A percentile compares a stretch with the other conserved stretches of the same genome.
These are phyloP conservation scores for Aethes cnicana DNA, from an alignment of 2,888 invertebrate species.

Conservation along the genomic window DNA sequence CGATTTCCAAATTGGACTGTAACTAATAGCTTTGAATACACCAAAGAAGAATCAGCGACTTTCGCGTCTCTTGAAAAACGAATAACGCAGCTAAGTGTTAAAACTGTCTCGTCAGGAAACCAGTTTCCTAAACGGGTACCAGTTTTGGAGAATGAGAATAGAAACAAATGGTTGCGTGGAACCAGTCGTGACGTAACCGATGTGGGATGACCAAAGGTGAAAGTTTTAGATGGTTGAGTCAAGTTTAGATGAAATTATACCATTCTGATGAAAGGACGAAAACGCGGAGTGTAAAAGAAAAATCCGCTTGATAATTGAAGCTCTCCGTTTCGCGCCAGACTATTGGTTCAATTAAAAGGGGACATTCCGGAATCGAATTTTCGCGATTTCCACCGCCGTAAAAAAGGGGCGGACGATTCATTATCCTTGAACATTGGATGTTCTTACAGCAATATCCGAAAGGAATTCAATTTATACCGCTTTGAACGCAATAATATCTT, in stretches of 20 bases:
- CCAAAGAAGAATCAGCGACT: constrained; percentile 13
- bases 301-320: background rate
- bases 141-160: constrained; percentile 27
- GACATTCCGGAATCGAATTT: constrained; percentile 3
- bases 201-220: constrained; percentile 46
- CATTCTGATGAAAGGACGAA: background rate
- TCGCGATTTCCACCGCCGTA: background rate
- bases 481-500: constrained; percentile 10
- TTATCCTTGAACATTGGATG: constrained; percentile 17
- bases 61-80: constrained; percentile 13
- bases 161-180: constrained; percentile 14
- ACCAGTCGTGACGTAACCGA: constrained; percentile 33
- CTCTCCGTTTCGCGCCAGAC: background rate
- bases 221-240: constrained; percentile 28
- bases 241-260: constrained; percentile 11
- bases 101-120: constrained; percentile 17
- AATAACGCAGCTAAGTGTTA: background rate
- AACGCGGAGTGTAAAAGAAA: background rate
- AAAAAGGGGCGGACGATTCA: constrained; percentile 17
- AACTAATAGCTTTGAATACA: constrained; percentile 12
- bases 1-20: background rate
- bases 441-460: constrained; percentile 14
- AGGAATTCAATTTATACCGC: constrained; percentile 11
- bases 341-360: constrained; percentile 13
- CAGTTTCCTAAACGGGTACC: constrained; percentile 13